Percentiles rank a stretch among this genome's conserved stretches.
Evolutionary conservation across 2,113 vertebrate species (phyloP).

Genomic region (Ranitomeya variabilis): DNA sequence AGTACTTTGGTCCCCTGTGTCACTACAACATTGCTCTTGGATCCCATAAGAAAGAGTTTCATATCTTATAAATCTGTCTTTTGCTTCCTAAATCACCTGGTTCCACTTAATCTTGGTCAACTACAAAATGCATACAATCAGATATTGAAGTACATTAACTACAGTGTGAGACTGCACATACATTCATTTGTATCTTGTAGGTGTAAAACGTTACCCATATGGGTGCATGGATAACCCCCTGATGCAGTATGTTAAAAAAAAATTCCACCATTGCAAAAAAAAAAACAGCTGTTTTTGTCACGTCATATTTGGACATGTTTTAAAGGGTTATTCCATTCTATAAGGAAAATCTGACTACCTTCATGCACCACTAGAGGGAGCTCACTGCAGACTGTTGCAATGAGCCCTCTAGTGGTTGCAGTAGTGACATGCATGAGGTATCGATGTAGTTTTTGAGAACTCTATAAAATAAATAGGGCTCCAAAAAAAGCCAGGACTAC

Average conservation of each 20-base stretch:
- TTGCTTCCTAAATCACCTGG: neutral
- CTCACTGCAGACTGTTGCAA: neutral
- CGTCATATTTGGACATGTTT: neutral
- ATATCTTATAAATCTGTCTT: neutral
- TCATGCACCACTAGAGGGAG: neutral
- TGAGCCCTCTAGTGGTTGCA: too few relatives aligned
- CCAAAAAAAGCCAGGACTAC: neutral
- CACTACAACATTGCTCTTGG: neutral
- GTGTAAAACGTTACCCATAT: neutral
- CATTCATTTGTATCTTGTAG: neutral
- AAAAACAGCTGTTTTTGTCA: neutral
- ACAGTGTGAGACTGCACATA: neutral
- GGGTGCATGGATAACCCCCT: neutral
- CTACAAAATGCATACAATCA: neutral
- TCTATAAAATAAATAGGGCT: neutral
- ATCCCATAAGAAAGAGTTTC: neutral
- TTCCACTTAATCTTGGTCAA: neutral
- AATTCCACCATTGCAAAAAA: neutral
- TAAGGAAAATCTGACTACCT: neutral
- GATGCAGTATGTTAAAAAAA: neutral
- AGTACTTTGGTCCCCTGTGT: neutral
- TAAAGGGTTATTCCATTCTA: neutral
- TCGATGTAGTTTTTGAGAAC: neutral
- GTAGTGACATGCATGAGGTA: too few relatives aligned
- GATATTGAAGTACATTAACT: neutral